Evolutionary conservation across 2,113 vertebrate species (phyloP).

Genomic region (Natator depressus): DNA sequence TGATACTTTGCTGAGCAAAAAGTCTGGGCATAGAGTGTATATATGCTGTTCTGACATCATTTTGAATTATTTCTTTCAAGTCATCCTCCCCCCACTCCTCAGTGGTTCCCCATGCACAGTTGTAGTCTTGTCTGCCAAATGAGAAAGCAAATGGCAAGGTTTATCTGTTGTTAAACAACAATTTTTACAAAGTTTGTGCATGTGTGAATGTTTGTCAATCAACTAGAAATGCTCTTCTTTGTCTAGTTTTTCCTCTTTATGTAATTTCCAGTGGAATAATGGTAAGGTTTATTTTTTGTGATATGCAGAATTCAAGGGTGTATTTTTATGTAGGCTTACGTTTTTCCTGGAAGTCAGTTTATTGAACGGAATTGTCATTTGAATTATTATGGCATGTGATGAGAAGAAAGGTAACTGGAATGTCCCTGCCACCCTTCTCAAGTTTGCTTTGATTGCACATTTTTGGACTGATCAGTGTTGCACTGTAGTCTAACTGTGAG

Average conservation of each 20-base stretch:
- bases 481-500: background rate
- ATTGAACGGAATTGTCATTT: conserved; percentile 57
- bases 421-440: conserved; percentile 44
- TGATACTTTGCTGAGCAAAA: conserved; percentile 64
- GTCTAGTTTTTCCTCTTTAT: conserved; percentile 51
- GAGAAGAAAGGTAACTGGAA: conserved; percentile 49
- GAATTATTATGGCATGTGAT: conserved; percentile 49
- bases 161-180: conserved; percentile 4
- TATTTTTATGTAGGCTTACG: background rate
- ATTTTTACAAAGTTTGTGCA: conserved; percentile 24
- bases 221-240: background rate
- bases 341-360: conserved; percentile 61
- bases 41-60: conserved; percentile 44
- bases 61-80: conserved; percentile 45
- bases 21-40: conserved; percentile 55
- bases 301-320: background rate
- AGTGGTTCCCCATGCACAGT: conserved; percentile 16
- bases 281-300: conserved; percentile 46
- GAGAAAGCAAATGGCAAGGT: conserved; percentile 25
- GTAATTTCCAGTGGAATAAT: conserved; percentile 43
- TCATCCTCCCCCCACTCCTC: background rate
- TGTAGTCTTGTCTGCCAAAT: conserved; percentile 21
- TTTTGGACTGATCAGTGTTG: conserved; percentile 33
- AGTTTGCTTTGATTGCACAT: conserved; percentile 58
- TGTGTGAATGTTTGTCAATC: conserved; percentile 7